Percentiles rank a stretch among this genome's conserved stretches.
phyloP scores from a whole-genome alignment of 2,797 vertebrate genomes.

The Nothura maculosa region DNA sequence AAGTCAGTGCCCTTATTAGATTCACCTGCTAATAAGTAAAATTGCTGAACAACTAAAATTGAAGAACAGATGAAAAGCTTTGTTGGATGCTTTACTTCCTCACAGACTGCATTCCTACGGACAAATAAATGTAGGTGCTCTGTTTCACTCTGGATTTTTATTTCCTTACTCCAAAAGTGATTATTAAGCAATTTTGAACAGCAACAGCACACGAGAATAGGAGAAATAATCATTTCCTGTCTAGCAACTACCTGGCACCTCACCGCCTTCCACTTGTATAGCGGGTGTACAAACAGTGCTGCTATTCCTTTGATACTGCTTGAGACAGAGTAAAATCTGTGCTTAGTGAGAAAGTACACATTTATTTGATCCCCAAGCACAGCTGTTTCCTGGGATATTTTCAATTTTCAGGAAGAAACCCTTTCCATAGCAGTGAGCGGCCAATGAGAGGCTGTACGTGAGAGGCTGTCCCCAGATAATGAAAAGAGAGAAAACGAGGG shows the following conservation, averaged over 20 bases:
- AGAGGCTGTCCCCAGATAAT: not conserved
- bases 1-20: not conserved
- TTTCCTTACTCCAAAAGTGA: not conserved
- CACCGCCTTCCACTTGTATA: not conserved
- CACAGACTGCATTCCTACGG: rapidly evolving
- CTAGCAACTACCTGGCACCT: not conserved
- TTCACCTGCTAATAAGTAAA: not conserved
- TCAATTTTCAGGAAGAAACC: not conserved
- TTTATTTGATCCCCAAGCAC: not conserved
- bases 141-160: not conserved
- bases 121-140: not conserved
- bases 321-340: not conserved
- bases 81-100: not conserved
- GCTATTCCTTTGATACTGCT: not conserved
- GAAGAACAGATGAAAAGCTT: not conserved
- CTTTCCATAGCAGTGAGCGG: not conserved
- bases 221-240: not conserved
- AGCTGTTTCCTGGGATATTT: not conserved
- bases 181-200: not conserved
- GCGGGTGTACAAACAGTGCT: not conserved
- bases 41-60: not conserved
- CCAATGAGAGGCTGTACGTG: not conserved
- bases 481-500: not conserved
- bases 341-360: not conserved
- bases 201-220: not conserved